Percentiles rank a stretch among this genome's conserved stretches.
Evolutionary conservation across 2,113 vertebrate genomes (phyloP).

Genomic region (Psephotus haematonotus): DNA sequence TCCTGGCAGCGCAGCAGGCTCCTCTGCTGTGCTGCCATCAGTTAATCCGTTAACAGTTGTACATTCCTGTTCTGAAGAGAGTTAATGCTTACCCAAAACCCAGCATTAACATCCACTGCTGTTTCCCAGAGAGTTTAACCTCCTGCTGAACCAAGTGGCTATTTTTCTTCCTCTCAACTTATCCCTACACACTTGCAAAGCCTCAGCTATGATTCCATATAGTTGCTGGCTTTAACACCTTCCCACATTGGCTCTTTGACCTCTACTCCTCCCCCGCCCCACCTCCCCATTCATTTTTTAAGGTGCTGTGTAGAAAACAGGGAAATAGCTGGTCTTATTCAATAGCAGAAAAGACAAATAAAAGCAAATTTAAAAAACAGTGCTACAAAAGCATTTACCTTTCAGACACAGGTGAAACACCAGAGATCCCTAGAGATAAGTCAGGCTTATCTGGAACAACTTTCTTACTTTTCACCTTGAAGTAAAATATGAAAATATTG

Average conservation of each 20-base stretch:
- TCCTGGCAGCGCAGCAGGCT: background rate
- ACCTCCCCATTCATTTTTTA: background rate
- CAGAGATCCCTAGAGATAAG: constrained; percentile 55
- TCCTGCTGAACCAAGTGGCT: background rate
- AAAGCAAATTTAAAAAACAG: constrained; percentile 20
- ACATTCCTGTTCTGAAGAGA: background rate
- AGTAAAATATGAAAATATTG: constrained; percentile 56
- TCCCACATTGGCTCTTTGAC: background rate
- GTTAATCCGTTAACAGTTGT: constrained; percentile 5
- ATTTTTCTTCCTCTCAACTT: background rate
- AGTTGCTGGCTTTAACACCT: background rate
- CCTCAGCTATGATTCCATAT: background rate
- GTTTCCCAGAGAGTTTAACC: background rate
- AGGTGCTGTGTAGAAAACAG: background rate
- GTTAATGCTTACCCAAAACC: background rate
- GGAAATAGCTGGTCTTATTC: background rate
- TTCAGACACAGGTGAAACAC: constrained; percentile 59
- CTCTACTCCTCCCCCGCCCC: background rate
- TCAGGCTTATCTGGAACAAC: constrained; percentile 71
- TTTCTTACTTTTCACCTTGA: constrained; percentile 74
- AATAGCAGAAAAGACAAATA: background rate
- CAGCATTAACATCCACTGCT: background rate
- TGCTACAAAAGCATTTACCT: constrained; percentile 69
- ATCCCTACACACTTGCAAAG: background rate
- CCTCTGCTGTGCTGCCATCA: constrained; percentile 3